Conservation (phyloP, 2,113 vertebrate species). For the Arenaria interpres region DNA sequence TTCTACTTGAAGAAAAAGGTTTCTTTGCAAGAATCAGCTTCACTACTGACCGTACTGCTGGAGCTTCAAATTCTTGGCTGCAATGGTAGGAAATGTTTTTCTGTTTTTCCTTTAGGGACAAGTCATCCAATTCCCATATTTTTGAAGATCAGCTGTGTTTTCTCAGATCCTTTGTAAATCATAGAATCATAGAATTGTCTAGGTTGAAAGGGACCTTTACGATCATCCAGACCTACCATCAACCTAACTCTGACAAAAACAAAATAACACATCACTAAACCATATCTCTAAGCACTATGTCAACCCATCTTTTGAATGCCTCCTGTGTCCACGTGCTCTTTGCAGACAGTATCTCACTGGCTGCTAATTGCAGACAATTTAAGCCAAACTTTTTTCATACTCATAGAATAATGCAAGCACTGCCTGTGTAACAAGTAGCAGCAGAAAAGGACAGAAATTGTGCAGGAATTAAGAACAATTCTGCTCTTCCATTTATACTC, state of each 20-base stretch:
- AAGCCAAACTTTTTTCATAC: not conserved
- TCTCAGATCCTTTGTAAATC: conserved; percentile 4
- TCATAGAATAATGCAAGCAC: not conserved
- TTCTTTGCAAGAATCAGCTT: conserved; percentile 15
- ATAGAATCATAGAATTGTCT: not conserved
- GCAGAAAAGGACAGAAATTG: not conserved
- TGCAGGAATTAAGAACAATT: not conserved
- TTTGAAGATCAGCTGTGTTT: conserved; percentile 8
- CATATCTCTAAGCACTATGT: too few relatives aligned
- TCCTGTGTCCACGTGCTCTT: not conserved
- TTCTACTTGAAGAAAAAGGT: not conserved
- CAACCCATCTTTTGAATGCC: too few relatives aligned
- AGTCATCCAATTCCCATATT: not conserved
- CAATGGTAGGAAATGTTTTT: not conserved
- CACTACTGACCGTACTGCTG: not conserved
- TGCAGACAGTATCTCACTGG: not conserved
- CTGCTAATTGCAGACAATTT: not conserved
- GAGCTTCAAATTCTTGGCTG: not conserved
- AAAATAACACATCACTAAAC: too few relatives aligned
- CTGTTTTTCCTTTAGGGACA: not conserved
- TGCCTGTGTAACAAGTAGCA: not conserved
- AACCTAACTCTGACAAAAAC: too few relatives aligned
- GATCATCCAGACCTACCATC: too few relatives aligned
- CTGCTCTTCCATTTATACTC: not conserved
- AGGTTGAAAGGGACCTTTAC: too few relatives aligned